A percentile compares a stretch with the other conserved stretches of the same genome.
These are phyloP conservation scores for zebrafish (Danio rerio) DNA, from an alignment of 2,113 vertebrate genomes.

Conservation along the genomic window DNA sequence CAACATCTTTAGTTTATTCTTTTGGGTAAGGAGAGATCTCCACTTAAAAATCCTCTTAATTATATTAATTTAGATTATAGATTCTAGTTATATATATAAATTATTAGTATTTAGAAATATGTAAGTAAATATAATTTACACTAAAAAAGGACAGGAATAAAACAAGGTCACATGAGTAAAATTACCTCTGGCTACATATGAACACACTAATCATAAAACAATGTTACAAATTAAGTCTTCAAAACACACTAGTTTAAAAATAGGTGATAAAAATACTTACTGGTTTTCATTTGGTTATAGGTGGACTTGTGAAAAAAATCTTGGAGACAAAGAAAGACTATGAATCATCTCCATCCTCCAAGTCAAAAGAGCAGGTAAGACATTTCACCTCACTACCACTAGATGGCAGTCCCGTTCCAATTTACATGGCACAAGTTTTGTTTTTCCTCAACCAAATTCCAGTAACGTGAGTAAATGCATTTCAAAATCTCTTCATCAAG, in stretches of 20 bases:
- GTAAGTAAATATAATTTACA: no score
- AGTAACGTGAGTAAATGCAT: slow-evolving; percentile 11
- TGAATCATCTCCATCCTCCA: slow-evolving; percentile 77
- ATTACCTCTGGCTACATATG: no score
- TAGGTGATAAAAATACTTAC: not conserved
- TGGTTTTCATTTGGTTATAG: slow-evolving; percentile 68
- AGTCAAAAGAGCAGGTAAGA: slow-evolving; percentile 82
- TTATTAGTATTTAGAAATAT: no score
- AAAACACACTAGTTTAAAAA: not conserved
- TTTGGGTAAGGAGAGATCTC: no score
- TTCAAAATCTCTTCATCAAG: slow-evolving; percentile 42
- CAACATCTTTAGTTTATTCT: no score
- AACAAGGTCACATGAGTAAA: no score
- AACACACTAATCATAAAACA: no score
- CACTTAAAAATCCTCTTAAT: no score
- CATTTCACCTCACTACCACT: slow-evolving; percentile 50
- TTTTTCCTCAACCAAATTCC: slow-evolving; percentile 14
- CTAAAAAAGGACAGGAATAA: no score
- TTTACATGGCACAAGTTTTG: not conserved
- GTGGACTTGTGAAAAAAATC: slow-evolving; percentile 93
- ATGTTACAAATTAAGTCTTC: not conserved
- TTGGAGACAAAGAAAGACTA: slow-evolving; percentile 95
- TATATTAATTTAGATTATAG: no score
- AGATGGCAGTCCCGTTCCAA: slow-evolving; percentile 63
- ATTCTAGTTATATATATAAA: no score